phyloP scores from a whole-genome alignment of 2,888 invertebrate genomes.

The Cinara cedri region DNA sequence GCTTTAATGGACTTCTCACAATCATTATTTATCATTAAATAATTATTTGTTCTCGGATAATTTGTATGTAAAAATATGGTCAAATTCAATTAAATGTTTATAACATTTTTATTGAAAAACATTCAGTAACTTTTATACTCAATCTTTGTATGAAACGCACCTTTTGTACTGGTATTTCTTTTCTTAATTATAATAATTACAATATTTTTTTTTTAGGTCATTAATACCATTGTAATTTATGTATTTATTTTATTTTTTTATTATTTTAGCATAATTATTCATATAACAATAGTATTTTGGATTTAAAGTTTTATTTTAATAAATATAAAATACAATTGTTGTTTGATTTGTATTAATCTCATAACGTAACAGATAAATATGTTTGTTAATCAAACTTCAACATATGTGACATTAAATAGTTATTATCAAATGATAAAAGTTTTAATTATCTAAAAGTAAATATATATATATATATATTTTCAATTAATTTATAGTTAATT shows the following conservation, averaged over 20 bases:
- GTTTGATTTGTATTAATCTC: slow-evolving; percentile 35
- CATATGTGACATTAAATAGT: neutral
- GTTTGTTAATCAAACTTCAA: slow-evolving; percentile 3
- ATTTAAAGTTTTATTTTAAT: slow-evolving; percentile 53
- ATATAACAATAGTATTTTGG: slow-evolving; percentile 42
- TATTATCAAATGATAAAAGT: neutral
- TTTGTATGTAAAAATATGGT: neutral
- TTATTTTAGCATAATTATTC: slow-evolving; percentile 51
- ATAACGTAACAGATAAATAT: slow-evolving; percentile 8
- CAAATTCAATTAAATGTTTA: neutral
- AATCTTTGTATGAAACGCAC: neutral
- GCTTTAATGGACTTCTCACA: slow-evolving; percentile 22
- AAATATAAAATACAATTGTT: slow-evolving; percentile 35
- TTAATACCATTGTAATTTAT: slow-evolving; percentile 33
- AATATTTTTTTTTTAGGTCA: slow-evolving; percentile 22
- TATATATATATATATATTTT: too few species aligned
- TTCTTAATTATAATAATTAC: slow-evolving; percentile 13
- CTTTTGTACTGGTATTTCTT: slow-evolving; percentile 23
- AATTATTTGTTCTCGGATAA: neutral
- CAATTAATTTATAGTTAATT: too few species aligned
- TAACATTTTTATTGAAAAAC: neutral
- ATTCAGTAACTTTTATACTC: neutral
- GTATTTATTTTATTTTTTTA: slow-evolving; percentile 40
- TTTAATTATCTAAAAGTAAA: too few species aligned
- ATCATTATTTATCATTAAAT: slow-evolving; percentile 30